These are phyloP conservation scores for Drosophila bocqueti DNA, from an alignment of 1,140 invertebrate genomes.

Conservation along the genomic window DNA sequence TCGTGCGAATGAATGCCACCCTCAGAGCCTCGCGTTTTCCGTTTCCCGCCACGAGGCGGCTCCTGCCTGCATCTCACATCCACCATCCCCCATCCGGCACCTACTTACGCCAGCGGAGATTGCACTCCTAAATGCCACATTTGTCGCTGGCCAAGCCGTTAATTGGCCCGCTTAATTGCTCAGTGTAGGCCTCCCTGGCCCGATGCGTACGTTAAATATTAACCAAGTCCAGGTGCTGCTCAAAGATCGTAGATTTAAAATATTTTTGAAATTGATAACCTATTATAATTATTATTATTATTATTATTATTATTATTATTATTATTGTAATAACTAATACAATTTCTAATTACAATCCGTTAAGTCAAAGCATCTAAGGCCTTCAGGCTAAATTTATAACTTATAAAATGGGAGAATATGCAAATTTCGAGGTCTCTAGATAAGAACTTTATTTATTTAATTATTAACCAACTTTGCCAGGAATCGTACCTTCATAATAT, in stretches of 20 bases:
- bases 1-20: constrained; percentile 29
- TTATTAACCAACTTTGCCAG: background rate
- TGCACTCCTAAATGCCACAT: constrained; percentile 29
- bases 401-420: too few species aligned
- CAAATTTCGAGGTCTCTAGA: too few species aligned
- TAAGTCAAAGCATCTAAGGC: too few species aligned
- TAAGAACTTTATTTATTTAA: background rate
- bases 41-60: background rate
- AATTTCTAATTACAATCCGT: too few species aligned
- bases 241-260: too few species aligned
- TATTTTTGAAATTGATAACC: background rate
- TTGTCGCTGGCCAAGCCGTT: constrained; percentile 29
- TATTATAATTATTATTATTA: too few species aligned
- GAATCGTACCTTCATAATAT: background rate
- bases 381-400: background rate
- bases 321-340: too few species aligned
- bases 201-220: background rate
- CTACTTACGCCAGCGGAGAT: constrained; percentile 26
- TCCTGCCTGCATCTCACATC: background rate
- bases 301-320: too few species aligned
- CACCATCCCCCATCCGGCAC: background rate
- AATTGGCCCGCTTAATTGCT: constrained; percentile 26
- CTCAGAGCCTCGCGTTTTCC: background rate
- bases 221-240: background rate
- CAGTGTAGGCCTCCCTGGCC: background rate